Percentiles rank a stretch among this genome's conserved stretches.
Evolutionary conservation across 2,888 invertebrate genomes (phyloP).

Genomic region (Pseudolycoriella hygida): DNA sequence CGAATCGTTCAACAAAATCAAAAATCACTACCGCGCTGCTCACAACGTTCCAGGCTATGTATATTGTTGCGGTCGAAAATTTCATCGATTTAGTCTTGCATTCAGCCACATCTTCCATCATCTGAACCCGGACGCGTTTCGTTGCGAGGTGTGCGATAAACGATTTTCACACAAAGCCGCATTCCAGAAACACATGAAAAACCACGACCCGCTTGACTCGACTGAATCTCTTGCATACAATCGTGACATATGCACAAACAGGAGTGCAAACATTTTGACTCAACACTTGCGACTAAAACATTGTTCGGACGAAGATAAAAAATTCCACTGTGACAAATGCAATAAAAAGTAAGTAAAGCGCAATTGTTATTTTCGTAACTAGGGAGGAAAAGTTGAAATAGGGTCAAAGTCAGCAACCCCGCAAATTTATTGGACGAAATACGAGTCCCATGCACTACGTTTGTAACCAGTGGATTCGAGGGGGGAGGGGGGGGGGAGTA

Average conservation of each 20-base stretch:
- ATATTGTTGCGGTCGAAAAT: slow-evolving; percentile 24
- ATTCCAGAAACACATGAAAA: slow-evolving; percentile 19
- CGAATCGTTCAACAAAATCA: slow-evolving; percentile 20
- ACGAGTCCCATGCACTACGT: too few species aligned
- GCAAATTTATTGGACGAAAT: too few species aligned
- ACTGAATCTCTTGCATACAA: background rate
- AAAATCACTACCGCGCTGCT: slow-evolving; percentile 20
- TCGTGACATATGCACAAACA: background rate
- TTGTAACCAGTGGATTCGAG: too few species aligned
- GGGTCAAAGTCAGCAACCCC: too few species aligned
- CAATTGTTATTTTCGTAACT: too few species aligned
- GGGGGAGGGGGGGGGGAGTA: too few species aligned
- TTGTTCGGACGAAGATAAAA: slow-evolving; percentile 1
- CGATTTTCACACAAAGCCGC: slow-evolving; percentile 24
- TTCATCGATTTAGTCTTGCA: slow-evolving; percentile 21
- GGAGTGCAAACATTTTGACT: background rate
- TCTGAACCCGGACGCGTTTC: slow-evolving; percentile 23
- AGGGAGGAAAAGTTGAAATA: too few species aligned
- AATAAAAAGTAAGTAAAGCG: slow-evolving; percentile 17
- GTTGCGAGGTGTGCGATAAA: slow-evolving; percentile 1
- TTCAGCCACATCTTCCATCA: slow-evolving; percentile 26
- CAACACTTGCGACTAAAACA: background rate
- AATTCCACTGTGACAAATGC: slow-evolving; percentile 21
- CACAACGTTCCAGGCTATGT: slow-evolving; percentile 23
- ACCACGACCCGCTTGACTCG: background rate